Base-by-base conservation (phyloP, 2,113 vertebrate species). In the Poeciliopsis prolifica region DNA sequence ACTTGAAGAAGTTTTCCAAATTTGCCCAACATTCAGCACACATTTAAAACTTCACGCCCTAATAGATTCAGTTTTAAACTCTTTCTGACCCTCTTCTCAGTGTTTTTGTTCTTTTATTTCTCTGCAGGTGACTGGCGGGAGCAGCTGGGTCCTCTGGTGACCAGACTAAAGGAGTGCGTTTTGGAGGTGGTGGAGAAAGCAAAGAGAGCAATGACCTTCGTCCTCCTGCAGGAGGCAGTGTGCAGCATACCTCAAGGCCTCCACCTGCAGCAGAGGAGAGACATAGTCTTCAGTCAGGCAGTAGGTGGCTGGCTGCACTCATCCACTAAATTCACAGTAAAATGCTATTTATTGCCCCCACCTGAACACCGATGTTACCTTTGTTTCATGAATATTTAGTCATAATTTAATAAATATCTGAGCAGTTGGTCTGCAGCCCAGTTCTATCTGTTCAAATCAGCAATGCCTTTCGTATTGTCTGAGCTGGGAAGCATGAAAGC, bases 221-320 rank as follows among this genome's bases (percentile, higher is more conserved):
- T 99, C 74, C 94, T 99, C 54, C 95, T 99, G 33, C 98, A 99
- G 91, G 98, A 99, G 51, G 95, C 97, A 0, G 97, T 95, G 0
- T 97, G 96, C 89, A 96, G 96, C 79, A 90, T 97, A 77, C 96
- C 97, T 9, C 97, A 98, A 73, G 96, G 96, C 58, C 90, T 97
- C 86, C 89, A 95, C 89, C 95, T 99, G 70, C 97, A 97, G 0
- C 94, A 98, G 54, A 95, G 98, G 75, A 95, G 97, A 86, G 98
- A 99, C 30, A 87, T 97, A 2, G 97, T 99, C 91, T 98, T 99
- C 87, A 98, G 97, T 87, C 97, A 99, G 95, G 98, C 97, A 75
- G 97, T 99, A 95, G 86, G 96, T 95, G 70, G 81, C 75, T 65
- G 24, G 81, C 75, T 65, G 24, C 77, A 58, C 44, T 42, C 17